Percentiles rank a stretch among this genome's conserved stretches.
phyloP scores from a whole-genome alignment of 2,113 vertebrate genomes.

The Tetraodon nigroviridis region DNA sequence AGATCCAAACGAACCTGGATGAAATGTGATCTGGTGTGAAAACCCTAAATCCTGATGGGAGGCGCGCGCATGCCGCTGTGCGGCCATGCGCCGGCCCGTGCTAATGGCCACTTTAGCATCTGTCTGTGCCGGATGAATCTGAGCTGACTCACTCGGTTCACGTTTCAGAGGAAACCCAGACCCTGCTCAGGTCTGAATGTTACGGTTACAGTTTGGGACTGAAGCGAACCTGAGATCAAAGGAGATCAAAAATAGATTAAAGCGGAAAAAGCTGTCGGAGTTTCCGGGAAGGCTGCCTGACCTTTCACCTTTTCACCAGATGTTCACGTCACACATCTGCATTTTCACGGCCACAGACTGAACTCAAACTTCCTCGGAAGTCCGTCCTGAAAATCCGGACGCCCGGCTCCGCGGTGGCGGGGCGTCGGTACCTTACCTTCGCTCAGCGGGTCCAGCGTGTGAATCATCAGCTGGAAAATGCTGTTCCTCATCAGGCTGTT shows the following conservation, averaged over 20 bases:
- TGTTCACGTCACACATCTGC: neutral
- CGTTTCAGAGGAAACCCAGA: too few relatives aligned
- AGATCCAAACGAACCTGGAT: too few relatives aligned
- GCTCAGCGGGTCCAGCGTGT: conserved; percentile 90
- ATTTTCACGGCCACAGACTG: too few relatives aligned
- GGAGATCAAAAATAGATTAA: neutral
- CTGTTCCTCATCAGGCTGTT: conserved; percentile 98
- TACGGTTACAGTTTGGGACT: neutral
- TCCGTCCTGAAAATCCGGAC: too few relatives aligned
- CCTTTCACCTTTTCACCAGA: neutral
- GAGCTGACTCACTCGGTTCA: conserved; percentile 46
- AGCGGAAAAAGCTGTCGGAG: too few relatives aligned
- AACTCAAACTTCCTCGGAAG: too few relatives aligned
- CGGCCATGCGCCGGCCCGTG: conserved; percentile 25
- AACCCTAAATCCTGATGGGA: conserved; percentile 2
- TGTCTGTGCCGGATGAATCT: conserved; percentile 33
- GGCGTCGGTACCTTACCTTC: conserved; percentile 64
- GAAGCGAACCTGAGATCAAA: too few relatives aligned
- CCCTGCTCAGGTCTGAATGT: too few relatives aligned
- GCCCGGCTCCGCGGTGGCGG: neutral
- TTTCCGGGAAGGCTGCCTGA: too few relatives aligned
- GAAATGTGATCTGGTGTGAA: too few relatives aligned
- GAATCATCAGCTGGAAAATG: conserved; percentile 98
- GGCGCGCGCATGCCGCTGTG: conserved; percentile 17
- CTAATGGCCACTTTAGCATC: conserved; percentile 45